These are phyloP conservation scores for Diplazon laetatorius DNA, from an alignment of 2,888 invertebrate species.

Conservation along the genomic window DNA sequence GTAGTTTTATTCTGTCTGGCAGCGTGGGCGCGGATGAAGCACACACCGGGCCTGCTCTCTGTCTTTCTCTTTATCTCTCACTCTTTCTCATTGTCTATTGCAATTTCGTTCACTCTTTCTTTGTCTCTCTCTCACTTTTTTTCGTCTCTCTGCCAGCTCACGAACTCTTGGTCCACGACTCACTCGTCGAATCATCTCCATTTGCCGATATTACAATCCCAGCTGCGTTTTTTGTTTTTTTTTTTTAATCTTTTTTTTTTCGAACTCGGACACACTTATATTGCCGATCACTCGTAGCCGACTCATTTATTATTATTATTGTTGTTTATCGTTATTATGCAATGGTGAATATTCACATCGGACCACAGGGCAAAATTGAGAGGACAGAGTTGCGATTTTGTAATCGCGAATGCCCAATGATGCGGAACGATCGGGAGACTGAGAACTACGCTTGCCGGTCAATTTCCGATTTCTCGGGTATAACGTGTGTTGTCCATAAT, in stretches of 20 bases:
- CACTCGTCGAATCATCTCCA: conserved; percentile 34
- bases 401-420: conserved; percentile 19
- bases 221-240: conserved; percentile 47
- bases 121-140: background rate
- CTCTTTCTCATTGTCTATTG: conserved; percentile 4
- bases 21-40: conserved; percentile 76
- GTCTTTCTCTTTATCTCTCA: conserved; percentile 2
- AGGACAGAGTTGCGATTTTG: no score
- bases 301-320: no score
- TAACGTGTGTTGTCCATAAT: conserved; percentile 6
- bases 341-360: no score
- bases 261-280: background rate
- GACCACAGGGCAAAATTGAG: no score
- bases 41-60: conserved; percentile 60
- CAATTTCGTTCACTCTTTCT: conserved; percentile 4
- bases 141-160: conserved; percentile 10
- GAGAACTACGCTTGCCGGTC: conserved; percentile 3
- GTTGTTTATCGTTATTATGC: no score
- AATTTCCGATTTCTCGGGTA: conserved; percentile 28
- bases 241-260: no score
- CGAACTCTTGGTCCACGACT: conserved; percentile 20
- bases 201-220: conserved; percentile 64
- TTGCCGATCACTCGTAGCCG: no score
- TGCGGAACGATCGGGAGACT: conserved; percentile 4
- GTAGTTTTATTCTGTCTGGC: conserved; percentile 81